Evolutionary conservation across 2,113 vertebrate species (phyloP), one percentile per base, ranked within the genome.

Genomic region (Penelope pileata): DNA sequence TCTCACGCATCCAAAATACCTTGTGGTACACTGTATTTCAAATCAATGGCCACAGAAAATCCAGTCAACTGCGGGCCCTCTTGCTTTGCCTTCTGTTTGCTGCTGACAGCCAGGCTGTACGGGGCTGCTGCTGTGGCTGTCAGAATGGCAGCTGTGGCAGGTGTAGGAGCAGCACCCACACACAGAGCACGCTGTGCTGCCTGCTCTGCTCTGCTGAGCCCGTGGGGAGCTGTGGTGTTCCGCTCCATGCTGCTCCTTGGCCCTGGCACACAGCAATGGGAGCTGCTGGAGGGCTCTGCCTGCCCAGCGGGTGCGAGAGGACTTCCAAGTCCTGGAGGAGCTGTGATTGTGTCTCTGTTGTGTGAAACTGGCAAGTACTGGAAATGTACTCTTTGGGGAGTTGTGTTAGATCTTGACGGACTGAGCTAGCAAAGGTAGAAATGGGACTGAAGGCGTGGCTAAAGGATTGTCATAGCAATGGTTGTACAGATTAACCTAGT

Each of bases 401-500:
- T 45, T 18, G 36, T 12, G 36, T 24, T 42, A 5, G 76, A 62
- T 42, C 51, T 54, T 7, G 2, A 47, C 74, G 83, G 14, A 23
- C 1, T 2, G 40, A 16, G 59, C 75, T 74, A 13, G 21, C 16
- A 3, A 29, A 67, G 38, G 24, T 36, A 47, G 0, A 5, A 38
- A 34, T 0, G 10, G 93, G 50, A 86, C 42, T 42, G 40, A 91
- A 76, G 90, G 87, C 43, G 85, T 96, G 90, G 84, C 90, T 91
- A 32, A 14, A 36, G 69, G 66, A 72, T 86, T 51, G 21, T 78
- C 69, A 0, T 13, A 9, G 74, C 2, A 19, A 5, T 78, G 88
- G 67, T 84, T 91, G 88, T 34, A 63, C 84, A 84, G 62, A 82
- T 96, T 91, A 84, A 54, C 29, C 16, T 30, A 82, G 60, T 91